phyloP scores from a whole-genome alignment of 2,888 invertebrate species.

The Glyphotaelius pellucidus region DNA sequence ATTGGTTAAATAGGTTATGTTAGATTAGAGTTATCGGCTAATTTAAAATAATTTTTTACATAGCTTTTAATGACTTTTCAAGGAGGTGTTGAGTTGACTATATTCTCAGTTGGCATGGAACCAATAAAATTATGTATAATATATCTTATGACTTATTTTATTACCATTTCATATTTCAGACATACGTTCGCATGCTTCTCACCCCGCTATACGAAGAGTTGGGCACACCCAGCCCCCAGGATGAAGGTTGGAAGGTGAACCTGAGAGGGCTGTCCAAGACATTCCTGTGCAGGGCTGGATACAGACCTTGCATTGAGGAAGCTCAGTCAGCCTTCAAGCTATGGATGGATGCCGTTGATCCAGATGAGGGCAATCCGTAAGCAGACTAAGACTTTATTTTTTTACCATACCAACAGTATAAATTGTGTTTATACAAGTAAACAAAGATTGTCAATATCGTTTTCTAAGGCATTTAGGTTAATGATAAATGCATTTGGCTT shows the following conservation, averaged over 20 bases:
- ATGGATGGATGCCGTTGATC: slow-evolving; percentile 86
- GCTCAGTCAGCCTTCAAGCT: slow-evolving; percentile 84
- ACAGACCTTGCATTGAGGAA: slow-evolving; percentile 86
- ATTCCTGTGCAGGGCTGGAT: slow-evolving; percentile 86
- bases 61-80: no score
- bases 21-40: no score
- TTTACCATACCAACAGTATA: no score
- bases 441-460: background rate
- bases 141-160: background rate
- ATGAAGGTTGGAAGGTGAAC: slow-evolving; percentile 83
- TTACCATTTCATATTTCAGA: slow-evolving; percentile 72
- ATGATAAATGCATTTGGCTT: no score
- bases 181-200: slow-evolving; percentile 82
- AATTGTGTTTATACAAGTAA: background rate
- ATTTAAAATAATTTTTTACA: no score
- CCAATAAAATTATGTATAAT: background rate
- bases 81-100: no score
- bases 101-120: no score
- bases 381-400: slow-evolving; percentile 68
- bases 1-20: no score
- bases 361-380: slow-evolving; percentile 89
- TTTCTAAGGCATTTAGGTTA: background rate
- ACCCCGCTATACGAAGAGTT: slow-evolving; percentile 86
- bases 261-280: slow-evolving; percentile 82
- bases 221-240: slow-evolving; percentile 76